These are phyloP conservation scores for Mythimna albipuncta DNA, from an alignment of 2,888 invertebrate species.

Conservation along the genomic window DNA sequence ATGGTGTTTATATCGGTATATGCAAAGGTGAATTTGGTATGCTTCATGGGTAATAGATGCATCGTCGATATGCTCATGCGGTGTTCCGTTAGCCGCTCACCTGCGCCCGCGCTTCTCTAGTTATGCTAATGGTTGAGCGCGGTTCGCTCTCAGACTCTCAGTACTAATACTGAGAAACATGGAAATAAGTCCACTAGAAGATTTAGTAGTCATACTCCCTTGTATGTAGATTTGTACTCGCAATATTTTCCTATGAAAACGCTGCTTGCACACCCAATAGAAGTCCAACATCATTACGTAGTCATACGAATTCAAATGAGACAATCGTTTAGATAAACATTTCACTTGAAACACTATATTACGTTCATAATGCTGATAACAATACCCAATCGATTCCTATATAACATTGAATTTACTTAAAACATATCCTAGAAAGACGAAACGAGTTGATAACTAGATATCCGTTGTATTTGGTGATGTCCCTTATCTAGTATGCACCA, in stretches of 20 bases:
- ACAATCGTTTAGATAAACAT: slow-evolving; percentile 58
- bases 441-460: slow-evolving; percentile 32
- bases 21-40: slow-evolving; percentile 79
- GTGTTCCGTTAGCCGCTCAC: slow-evolving; percentile 88
- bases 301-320: slow-evolving; percentile 64
- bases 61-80: slow-evolving; percentile 79
- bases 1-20: slow-evolving; percentile 70
- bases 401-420: slow-evolving; percentile 51
- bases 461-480: slow-evolving; percentile 53
- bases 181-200: slow-evolving; percentile 75
- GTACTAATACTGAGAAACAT: slow-evolving; percentile 75
- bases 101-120: slow-evolving; percentile 89
- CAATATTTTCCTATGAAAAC: slow-evolving; percentile 61
- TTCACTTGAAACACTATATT: slow-evolving; percentile 49
- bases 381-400: slow-evolving; percentile 51
- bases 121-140: slow-evolving; percentile 87
- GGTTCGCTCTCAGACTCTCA: slow-evolving; percentile 78
- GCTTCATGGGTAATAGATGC: slow-evolving; percentile 74
- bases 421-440: slow-evolving; percentile 43
- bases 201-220: slow-evolving; percentile 69
- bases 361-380: slow-evolving; percentile 46
- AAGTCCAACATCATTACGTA: slow-evolving; percentile 54
- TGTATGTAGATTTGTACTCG: slow-evolving; percentile 63
- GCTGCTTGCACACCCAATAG: slow-evolving; percentile 54
- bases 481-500: slow-evolving; percentile 60